Base-by-base conservation (phyloP, 2,113 vertebrate genomes). In the Paraplagusia blochii region DNA sequence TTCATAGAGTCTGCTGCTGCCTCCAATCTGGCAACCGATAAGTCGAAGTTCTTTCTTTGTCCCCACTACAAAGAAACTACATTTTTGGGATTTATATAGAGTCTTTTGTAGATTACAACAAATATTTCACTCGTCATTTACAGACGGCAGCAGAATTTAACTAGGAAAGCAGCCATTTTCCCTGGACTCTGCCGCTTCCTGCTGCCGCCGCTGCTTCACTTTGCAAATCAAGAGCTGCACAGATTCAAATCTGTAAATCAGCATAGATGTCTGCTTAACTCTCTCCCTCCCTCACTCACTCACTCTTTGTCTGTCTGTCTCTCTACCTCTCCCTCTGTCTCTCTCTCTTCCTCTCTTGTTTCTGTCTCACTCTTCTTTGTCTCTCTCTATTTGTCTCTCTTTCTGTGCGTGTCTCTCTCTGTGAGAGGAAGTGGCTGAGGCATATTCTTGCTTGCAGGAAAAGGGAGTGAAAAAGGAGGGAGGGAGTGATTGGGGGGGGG, bases 351-450 rank as follows among this genome's bases (percentile, higher is more conserved):
- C 64, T 78, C 72, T 75, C 44, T 33, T n/a, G n/a, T 17, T 35
- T 60, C 55, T 66, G 54, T 69, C 15, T 54, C n/a, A n/a, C n/a
- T n/a, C n/a, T n/a, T n/a, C n/a, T n/a, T n/a, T n/a, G n/a, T n/a
- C n/a, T n/a, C 19, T n/a, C 36, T 53, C 36, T 44, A 38, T 45
- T 15, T 53, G 64, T 77, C 74, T 76, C 49, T 63, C 29, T 66
- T 52, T 58, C 42, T 59, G 39, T 60, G 51, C 62, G 33, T 54
- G 57, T 63, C 80, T 74, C 58, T 79, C 69, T 80, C 44, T 58
- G 71, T 44, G 74, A 93, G 91, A 94, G 95, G 95, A 97, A 95
- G 92, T 92, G 90, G 87, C 84, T 79, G 86, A 67, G 58, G 77
- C 11, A 76, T 73, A 74, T 76, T 73, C 71, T 81, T 11, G 70